Base-by-base conservation (phyloP, 2,113 vertebrate species). In the Austrofundulus limnaeus region DNA sequence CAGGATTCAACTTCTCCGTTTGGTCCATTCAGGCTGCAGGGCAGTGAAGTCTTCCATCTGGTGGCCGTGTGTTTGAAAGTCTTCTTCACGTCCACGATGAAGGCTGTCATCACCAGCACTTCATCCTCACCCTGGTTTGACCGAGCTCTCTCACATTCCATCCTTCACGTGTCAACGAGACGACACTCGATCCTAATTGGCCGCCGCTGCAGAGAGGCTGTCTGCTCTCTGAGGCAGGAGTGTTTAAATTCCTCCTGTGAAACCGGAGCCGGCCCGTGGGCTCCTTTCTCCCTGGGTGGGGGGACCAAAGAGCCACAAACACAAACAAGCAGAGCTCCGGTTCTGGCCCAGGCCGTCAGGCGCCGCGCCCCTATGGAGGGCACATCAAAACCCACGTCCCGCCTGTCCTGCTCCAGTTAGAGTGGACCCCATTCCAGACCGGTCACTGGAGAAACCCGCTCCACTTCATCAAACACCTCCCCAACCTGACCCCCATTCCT, bases 101-200 rank as follows among this genome's bases (percentile, higher is more conserved):
- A 68, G 56, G 50, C 78, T 86, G 75, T 90, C 85, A 89, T 59
- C 83, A 63, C 83, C 61, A 31, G 66, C 82, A 76, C 67, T 52
- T 54, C 63, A 10, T 82, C 74, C 72, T 59, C 38, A 56, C 61
- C 76, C 84, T 52, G 51, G 75, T 81, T 70, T 70, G 68, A 77
- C 80, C 77, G 50, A 66, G 63, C 76, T 45, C 79, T 81, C 46
- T 13, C 75, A 79, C 84, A 88, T 87, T 88, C 82, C 81, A 72
- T 81, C 87, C 85, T 86, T 88, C 85, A 87, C 85, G 71, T 90
- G 90, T 91, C 89, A 91, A 54, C 85, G 2, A 69, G 8, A 63
- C 50, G 88, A 90, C 86, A 91, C 83, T 65, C 55, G 88, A 91
- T 85, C 86, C 88, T 90, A 90, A 90, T 90, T 90, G 89, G 85